Percentiles rank a stretch among this genome's conserved stretches.
phyloP scores from a whole-genome alignment of 2,797 vertebrate genomes.

The Amazona finschi region DNA sequence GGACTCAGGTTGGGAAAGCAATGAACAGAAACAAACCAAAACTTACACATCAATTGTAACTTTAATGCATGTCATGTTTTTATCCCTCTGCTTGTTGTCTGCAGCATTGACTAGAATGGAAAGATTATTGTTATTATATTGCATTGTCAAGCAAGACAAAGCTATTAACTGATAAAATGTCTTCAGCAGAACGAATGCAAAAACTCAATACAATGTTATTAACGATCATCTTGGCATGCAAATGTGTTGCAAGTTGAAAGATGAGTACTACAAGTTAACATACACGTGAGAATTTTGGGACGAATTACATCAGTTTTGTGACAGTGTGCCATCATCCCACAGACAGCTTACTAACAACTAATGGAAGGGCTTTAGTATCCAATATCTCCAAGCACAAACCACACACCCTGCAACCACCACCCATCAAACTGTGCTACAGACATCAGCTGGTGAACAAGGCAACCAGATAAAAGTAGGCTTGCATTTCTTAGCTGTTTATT shows the following conservation, averaged over 20 bases:
- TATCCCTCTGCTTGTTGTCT: slow-evolving; percentile 98
- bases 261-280: not conserved
- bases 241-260: not conserved
- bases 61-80: slow-evolving; percentile 93
- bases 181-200: not conserved
- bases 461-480: not conserved
- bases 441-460: accelerated
- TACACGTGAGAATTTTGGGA: not conserved
- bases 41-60: slow-evolving; percentile 94
- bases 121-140: not conserved
- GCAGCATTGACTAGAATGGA: slow-evolving; percentile 89
- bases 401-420: accelerated
- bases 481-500: not conserved
- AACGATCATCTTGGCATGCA: not conserved
- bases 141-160: not conserved
- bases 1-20: not conserved
- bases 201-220: not conserved
- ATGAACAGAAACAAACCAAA: not conserved
- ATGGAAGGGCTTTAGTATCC: not conserved
- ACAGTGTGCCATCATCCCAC: accelerated
- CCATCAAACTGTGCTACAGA: not conserved
- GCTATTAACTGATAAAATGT: not conserved
- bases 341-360: not conserved
- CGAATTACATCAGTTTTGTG: not conserved
- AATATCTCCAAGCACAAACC: not conserved